Percentiles rank a stretch among this genome's conserved stretches.
These are phyloP conservation scores for Elymnias hypermnestra DNA, from an alignment of 1,140 invertebrate genomes.

Conservation along the genomic window DNA sequence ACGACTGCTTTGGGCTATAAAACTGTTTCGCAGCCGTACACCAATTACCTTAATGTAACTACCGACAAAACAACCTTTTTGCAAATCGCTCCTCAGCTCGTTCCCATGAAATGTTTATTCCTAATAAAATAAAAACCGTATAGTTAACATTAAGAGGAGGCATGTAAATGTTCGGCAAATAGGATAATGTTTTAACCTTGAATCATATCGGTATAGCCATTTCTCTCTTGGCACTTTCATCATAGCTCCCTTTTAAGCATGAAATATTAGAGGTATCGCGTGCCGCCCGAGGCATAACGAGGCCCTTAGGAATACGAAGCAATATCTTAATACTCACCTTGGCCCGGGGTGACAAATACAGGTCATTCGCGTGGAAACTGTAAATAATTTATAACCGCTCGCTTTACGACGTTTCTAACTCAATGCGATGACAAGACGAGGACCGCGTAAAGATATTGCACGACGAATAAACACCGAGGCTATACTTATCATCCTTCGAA, in stretches of 20 bases:
- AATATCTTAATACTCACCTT: conserved; percentile 72
- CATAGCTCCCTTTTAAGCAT: conserved; percentile 44
- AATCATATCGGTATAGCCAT: conserved; percentile 7
- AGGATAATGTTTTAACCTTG: background rate
- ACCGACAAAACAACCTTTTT: conserved; percentile 64
- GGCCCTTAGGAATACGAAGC: conserved; percentile 66
- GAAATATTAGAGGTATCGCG: conserved; percentile 64
- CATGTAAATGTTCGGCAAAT: conserved; percentile 10
- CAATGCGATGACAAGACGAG: conserved; percentile 45
- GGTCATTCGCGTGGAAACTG: conserved; percentile 58
- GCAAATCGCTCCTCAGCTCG: conserved; percentile 41
- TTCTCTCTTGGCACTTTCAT: conserved; percentile 31
- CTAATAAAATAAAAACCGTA: conserved; percentile 48
- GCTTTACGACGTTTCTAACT: conserved; percentile 48
- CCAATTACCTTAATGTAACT: conserved; percentile 71
- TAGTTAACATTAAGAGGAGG: conserved; percentile 17
- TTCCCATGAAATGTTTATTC: conserved; percentile 40
- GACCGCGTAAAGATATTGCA: conserved; percentile 37
- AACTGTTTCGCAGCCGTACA: conserved; percentile 57
- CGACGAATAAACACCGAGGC: conserved; percentile 24
- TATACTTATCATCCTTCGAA: conserved; percentile 1
- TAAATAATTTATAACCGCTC: conserved; percentile 71
- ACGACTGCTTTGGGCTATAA: conserved; percentile 54
- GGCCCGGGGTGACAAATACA: conserved; percentile 65
- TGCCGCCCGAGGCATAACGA: conserved; percentile 58